Conservation (phyloP, 1,140 invertebrate species). For the Telenomus remus region DNA sequence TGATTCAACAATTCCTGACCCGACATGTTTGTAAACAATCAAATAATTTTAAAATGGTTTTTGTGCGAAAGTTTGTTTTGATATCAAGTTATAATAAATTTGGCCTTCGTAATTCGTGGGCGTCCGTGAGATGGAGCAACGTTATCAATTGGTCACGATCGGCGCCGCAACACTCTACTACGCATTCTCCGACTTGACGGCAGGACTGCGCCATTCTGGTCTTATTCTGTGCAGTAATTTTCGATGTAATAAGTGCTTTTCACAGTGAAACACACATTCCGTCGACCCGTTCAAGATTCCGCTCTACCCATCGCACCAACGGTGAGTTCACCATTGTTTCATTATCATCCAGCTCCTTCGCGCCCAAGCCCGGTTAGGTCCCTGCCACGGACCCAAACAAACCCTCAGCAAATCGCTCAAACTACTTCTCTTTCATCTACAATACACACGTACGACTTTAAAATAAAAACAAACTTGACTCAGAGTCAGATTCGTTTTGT, state of each 20-base stretch:
- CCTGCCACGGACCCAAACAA: slow-evolving; percentile 11
- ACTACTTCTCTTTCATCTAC: too few species aligned
- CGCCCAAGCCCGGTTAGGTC: slow-evolving; percentile 1
- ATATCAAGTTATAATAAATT: too few species aligned
- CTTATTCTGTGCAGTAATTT: slow-evolving; percentile 45
- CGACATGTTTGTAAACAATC: too few species aligned
- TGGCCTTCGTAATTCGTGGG: not conserved
- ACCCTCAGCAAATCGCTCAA: not conserved
- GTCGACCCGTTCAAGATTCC: slow-evolving; percentile 4
- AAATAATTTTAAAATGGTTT: too few species aligned
- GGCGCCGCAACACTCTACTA: slow-evolving; percentile 41
- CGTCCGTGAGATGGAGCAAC: slow-evolving; percentile 7
- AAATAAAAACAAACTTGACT: too few species aligned
- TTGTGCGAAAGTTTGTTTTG: too few species aligned
- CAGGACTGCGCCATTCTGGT: slow-evolving; percentile 51
- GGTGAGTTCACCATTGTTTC: slow-evolving; percentile 38
- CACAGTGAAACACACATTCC: slow-evolving; percentile 44
- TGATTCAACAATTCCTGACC: too few species aligned
- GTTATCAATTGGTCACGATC: slow-evolving; percentile 4
- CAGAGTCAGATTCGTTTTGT: too few species aligned
- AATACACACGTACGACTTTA: too few species aligned
- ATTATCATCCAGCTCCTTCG: slow-evolving; percentile 10
- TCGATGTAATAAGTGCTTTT: slow-evolving; percentile 51
- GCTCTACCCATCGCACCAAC: slow-evolving; percentile 19
- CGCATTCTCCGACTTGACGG: slow-evolving; percentile 50